Base-by-base conservation (phyloP, 1,140 invertebrate genomes). In the Drosophila paulistorum region DNA sequence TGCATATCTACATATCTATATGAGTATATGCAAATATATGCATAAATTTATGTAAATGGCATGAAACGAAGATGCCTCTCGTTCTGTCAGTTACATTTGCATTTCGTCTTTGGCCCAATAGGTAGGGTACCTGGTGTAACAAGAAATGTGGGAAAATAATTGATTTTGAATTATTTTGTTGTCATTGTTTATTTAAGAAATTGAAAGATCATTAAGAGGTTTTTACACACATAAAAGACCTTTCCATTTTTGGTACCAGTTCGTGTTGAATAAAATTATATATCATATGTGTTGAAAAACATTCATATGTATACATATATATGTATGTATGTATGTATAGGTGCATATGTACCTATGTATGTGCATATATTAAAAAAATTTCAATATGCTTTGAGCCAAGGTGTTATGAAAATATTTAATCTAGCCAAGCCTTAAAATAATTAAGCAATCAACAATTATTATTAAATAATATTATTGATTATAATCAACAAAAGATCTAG, bases 101-200 rank as follows among this genome's bases (percentile, higher is more conserved):
- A 59, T 59, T 59, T 20, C 37, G 57, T 11, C 33, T 33, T 17
- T 59, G 59, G 14, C 33, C 54, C 35, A 55, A 54, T 30, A 7
- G 30, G 30, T 30, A 30, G 35, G 51, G 42, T 37, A 64, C 58
- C 66, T 65, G 60, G 72, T 75, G 63, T 35, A 30, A 71, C 60
- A 66, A 71, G 73, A 55, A 26, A 59, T 77, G 70, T 58, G 62
- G 57, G 20, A 63, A 71, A 71, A 77, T 77, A 77, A 77, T 77
- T 77, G 74, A 77, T 71, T 77, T 77, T 54, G 26, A 62, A 77
- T 77, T 76, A 76, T 76, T 59, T 77, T 39, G 61, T 41, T 77
- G 75, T 77, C 75, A 79, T 79, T 79, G 74, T 79, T 68, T 79
- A 68, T 79, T 68, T 65, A 37, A 72, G 70, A 73, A 79, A 79